These are phyloP conservation scores for Semotilus atromaculatus DNA, from an alignment of 2,797 vertebrate genomes.

Conservation along the genomic window DNA sequence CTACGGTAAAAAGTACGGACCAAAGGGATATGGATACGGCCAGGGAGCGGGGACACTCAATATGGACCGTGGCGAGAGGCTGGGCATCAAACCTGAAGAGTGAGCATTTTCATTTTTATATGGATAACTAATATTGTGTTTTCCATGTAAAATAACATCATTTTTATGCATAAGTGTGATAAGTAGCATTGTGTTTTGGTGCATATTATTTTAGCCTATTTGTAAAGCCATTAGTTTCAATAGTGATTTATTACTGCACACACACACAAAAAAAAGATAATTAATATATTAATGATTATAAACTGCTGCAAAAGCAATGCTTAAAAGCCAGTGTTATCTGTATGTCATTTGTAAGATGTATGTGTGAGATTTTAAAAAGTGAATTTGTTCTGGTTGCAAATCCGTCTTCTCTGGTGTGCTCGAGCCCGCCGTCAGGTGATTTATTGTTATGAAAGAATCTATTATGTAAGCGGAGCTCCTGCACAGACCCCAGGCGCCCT, in stretches of 20 bases:
- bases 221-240: too few species aligned
- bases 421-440: conserved; percentile 61
- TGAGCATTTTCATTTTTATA: conserved; percentile 68
- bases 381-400: not conserved
- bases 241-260: too few species aligned
- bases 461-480: conserved; percentile 68
- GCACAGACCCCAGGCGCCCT: not conserved
- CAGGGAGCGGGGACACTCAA: conserved; percentile 93
- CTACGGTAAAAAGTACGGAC: conserved; percentile 96
- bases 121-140: not conserved
- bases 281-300: not conserved
- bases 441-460: conserved; percentile 68
- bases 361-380: not conserved
- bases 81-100: conserved; percentile 93
- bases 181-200: not conserved
- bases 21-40: conserved; percentile 94
- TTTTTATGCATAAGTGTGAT: not conserved
- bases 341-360: not conserved
- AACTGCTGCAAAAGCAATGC: not conserved
- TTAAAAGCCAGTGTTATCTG: not conserved
- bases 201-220: too few species aligned
- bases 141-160: not conserved
- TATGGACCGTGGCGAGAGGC: conserved; percentile 93
- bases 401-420: not conserved
- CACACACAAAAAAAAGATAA: too few species aligned